These are phyloP conservation scores for Umimayanthus chanpuru DNA, from an alignment of 92 coral and sea anemone species.

Conservation along the genomic window DNA sequence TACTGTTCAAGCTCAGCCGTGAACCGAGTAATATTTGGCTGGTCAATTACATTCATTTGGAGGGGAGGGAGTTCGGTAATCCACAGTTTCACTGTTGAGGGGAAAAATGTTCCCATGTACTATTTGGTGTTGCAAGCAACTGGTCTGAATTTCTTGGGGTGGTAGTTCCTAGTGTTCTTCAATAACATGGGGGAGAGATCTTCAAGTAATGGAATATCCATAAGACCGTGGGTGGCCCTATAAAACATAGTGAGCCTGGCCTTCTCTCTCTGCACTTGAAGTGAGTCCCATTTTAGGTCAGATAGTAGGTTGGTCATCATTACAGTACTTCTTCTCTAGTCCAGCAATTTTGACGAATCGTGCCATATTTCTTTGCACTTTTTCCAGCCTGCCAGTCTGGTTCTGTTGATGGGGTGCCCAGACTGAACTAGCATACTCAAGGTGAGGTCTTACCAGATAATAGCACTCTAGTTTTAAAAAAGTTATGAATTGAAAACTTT, in stretches of 20 bases:
- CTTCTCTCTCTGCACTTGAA: constrained; percentile 34
- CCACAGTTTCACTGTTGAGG: constrained; percentile 18
- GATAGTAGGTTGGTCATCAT: constrained; percentile 1
- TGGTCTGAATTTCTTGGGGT: constrained; percentile 18
- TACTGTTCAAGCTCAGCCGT: constrained; percentile 1
- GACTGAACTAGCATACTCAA: neutral
- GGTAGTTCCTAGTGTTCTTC: constrained; percentile 29
- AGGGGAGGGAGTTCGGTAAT: neutral
- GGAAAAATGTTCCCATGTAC: neutral
- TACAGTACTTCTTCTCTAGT: neutral
- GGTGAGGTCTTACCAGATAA: constrained; percentile 3
- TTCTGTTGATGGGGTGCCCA: neutral
- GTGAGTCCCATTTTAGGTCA: constrained; percentile 21
- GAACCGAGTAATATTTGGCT: constrained; percentile 11
- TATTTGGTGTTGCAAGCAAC: neutral
- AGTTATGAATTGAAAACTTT: too few relatives aligned
- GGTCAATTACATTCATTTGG: neutral
- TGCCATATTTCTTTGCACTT: neutral
- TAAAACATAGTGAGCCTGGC: constrained; percentile 21
- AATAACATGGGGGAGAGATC: constrained; percentile 7
- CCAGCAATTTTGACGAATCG: constrained; percentile 5
- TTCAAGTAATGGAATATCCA: constrained; percentile 7
- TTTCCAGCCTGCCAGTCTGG: neutral
- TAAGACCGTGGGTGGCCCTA: constrained; percentile 13
- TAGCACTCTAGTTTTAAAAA: too few relatives aligned